Percentiles rank a stretch among this genome's conserved stretches.
phyloP scores from a whole-genome alignment of 2,113 vertebrate genomes.

The Crotalus viridis region DNA sequence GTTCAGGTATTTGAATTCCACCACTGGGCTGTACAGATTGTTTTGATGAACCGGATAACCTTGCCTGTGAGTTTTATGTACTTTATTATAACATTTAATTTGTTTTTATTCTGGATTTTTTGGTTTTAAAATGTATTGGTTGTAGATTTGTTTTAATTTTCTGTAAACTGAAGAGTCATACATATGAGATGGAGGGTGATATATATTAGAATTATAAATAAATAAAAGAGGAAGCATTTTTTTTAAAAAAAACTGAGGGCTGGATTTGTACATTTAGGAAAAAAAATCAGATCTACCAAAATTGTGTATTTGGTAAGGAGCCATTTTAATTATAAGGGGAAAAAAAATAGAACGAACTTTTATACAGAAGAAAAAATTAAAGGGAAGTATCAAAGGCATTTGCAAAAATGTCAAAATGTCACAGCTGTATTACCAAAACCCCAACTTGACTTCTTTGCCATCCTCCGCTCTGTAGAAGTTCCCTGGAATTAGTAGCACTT shows the following conservation, averaged over 20 bases:
- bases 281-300: not conserved
- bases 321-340: not conserved
- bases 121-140: not conserved
- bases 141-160: not conserved
- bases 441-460: not conserved
- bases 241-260: too few species aligned
- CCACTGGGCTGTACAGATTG: not conserved
- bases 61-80: not conserved
- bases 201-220: not conserved
- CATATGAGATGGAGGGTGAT: not conserved
- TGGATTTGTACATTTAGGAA: not conserved
- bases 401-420: not conserved
- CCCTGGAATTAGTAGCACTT: not conserved
- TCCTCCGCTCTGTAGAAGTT: not conserved
- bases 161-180: not conserved
- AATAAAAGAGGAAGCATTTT: not conserved
- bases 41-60: not conserved
- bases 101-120: not conserved
- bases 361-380: not conserved
- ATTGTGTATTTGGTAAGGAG: not conserved
- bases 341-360: not conserved
- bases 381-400: not conserved
- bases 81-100: not conserved
- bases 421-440: not conserved
- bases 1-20: too few species aligned